phyloP scores from a whole-genome alignment of 1,140 invertebrate genomes.

The Globodera rostochiensis region DNA sequence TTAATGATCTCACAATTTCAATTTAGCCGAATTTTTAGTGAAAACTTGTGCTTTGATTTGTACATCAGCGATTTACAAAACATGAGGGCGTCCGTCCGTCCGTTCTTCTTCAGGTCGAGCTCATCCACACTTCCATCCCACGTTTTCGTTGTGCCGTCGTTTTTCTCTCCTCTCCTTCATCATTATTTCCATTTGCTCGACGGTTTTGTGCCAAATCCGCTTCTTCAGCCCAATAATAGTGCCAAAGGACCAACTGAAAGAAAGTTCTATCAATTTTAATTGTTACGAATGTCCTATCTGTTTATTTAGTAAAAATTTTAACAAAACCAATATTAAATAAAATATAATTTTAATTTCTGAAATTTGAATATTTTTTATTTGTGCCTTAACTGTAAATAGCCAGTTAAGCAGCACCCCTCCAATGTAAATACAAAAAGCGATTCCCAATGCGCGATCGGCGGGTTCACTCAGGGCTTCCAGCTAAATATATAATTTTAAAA shows the following conservation, averaged over 20 bases:
- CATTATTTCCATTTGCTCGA: not conserved
- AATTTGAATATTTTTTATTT: not conserved
- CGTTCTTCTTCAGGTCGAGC: not conserved
- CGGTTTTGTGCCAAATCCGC: not conserved
- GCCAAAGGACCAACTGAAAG: conserved; percentile 50
- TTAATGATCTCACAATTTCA: no score
- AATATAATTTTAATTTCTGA: not conserved
- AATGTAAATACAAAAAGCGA: conserved; percentile 47
- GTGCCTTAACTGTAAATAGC: conserved; percentile 52
- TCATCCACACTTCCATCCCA: not conserved
- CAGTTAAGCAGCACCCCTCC: conserved; percentile 55
- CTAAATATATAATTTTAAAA: not conserved
- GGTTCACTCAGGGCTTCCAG: conserved; percentile 42
- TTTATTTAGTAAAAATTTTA: conserved; percentile 3
- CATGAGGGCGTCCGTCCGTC: no score
- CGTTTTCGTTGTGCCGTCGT: not conserved
- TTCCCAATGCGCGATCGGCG: conserved; percentile 46
- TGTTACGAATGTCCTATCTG: not conserved
- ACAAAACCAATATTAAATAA: no score
- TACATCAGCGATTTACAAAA: no score
- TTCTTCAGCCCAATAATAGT: conserved; percentile 58
- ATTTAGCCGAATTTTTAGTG: no score
- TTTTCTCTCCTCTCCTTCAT: not conserved
- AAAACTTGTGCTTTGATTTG: no score
- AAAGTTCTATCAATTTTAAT: not conserved